Conservation (phyloP, 2,113 vertebrate genomes). For the Grammomys surdaster region DNA sequence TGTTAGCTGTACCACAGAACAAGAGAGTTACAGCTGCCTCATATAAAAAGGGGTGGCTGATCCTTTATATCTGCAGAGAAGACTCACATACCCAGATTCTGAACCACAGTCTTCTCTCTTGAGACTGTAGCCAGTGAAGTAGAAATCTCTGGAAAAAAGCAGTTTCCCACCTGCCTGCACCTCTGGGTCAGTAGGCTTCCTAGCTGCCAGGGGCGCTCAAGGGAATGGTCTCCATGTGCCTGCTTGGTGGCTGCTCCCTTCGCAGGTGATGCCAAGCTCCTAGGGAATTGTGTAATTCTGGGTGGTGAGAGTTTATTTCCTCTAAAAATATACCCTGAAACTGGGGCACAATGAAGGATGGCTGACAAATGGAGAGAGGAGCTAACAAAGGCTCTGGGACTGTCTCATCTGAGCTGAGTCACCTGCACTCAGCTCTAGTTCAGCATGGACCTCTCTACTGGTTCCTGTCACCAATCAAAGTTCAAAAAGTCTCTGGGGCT, state of each 20-base stretch:
- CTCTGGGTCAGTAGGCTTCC: not conserved
- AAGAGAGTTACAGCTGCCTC: not conserved
- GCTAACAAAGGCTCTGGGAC: not conserved
- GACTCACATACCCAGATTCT: not conserved
- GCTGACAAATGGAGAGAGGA: slow-evolving; percentile 63
- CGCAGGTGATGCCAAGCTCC: not conserved
- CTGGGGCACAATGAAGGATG: slow-evolving; percentile 70
- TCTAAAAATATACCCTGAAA: slow-evolving; percentile 79
- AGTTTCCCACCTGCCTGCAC: not conserved
- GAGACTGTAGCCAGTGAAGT: not conserved
- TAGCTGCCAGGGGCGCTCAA: not conserved
- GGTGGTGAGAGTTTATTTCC: slow-evolving; percentile 55
- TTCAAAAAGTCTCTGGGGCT: not conserved
- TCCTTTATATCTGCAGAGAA: not conserved
- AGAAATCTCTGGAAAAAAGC: not conserved
- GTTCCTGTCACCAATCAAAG: fast-evolving
- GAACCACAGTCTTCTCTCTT: not conserved
- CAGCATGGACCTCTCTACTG: not conserved
- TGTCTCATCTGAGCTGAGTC: not conserved
- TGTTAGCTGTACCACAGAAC: not conserved
- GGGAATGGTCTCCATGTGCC: not conserved
- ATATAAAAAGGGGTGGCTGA: too few relatives aligned
- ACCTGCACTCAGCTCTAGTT: not conserved
- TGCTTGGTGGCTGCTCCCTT: not conserved
- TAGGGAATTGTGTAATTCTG: slow-evolving; percentile 43